These are phyloP conservation scores for Lynx canadensis DNA, from an alignment of 2,113 vertebrate species.

Conservation along the genomic window DNA sequence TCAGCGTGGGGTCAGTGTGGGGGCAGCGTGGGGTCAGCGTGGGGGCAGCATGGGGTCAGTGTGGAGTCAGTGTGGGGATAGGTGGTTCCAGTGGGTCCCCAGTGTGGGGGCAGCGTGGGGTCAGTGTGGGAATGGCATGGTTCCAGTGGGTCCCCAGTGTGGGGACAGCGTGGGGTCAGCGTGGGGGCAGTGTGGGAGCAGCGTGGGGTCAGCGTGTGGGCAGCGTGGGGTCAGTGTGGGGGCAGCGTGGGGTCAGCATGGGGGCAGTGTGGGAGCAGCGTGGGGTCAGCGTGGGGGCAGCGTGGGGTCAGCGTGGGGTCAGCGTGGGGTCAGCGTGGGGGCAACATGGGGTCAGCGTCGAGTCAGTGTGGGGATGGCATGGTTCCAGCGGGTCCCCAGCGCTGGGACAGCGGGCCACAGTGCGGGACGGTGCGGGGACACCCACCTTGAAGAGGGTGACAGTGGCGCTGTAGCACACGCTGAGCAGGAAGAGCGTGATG, in stretches of 20 bases:
- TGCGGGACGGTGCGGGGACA: rapidly evolving
- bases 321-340: rapidly evolving
- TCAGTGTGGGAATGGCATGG: too few species aligned
- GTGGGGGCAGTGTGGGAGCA: rapidly evolving
- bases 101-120: rapidly evolving
- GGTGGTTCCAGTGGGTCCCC: too few species aligned
- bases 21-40: neutral
- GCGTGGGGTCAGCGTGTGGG: rapidly evolving
- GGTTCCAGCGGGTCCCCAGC: too few species aligned
- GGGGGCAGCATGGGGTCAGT: too few species aligned
- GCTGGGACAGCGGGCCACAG: neutral
- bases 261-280: too few species aligned
- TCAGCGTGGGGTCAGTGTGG: rapidly evolving
- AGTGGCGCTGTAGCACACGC: slow-evolving; percentile 77
- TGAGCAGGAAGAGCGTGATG: slow-evolving; percentile 83
- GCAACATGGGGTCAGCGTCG: rapidly evolving
- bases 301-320: rapidly evolving
- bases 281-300: rapidly evolving
- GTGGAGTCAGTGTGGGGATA: rapidly evolving
- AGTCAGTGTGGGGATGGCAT: rapidly evolving
- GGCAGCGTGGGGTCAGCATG: too few species aligned
- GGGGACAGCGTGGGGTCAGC: rapidly evolving
- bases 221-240: too few species aligned
- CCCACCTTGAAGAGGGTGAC: slow-evolving; percentile 81
- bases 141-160: too few species aligned